These are phyloP conservation scores for Acipenser ruthenus DNA, from an alignment of 2,797 vertebrate genomes.

Conservation along the genomic window DNA sequence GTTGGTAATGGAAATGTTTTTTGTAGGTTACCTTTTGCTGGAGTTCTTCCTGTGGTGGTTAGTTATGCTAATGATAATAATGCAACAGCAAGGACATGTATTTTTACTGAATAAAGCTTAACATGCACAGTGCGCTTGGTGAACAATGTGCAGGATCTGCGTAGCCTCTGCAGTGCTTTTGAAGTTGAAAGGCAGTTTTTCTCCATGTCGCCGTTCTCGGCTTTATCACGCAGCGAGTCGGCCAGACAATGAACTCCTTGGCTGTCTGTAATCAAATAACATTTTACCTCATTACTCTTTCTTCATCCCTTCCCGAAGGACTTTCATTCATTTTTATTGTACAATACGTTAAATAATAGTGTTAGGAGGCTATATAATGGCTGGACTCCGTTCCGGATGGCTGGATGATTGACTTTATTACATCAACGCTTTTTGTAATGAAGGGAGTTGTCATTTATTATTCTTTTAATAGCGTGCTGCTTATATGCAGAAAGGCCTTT, in stretches of 20 bases:
- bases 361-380: neutral
- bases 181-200: neutral
- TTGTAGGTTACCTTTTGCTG: no score
- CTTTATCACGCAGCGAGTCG: neutral
- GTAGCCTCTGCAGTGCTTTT: neutral
- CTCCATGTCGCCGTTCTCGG: neutral
- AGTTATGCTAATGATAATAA: no score
- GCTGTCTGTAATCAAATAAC: neutral
- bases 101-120: no score
- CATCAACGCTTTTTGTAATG: no score
- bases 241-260: neutral
- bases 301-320: neutral
- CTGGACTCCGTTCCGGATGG: no score
- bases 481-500: no score
- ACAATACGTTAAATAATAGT: neutral
- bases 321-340: neutral
- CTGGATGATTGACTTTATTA: constrained; percentile 1
- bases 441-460: no score
- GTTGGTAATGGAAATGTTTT: no score
- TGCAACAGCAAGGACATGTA: no score
- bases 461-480: no score
- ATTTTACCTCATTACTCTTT: constrained; percentile 1
- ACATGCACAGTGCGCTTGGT: no score
- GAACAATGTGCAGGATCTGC: neutral
- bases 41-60: no score